phyloP scores from a whole-genome alignment of 2,113 vertebrate genomes.

The Eurystomus gularis region DNA sequence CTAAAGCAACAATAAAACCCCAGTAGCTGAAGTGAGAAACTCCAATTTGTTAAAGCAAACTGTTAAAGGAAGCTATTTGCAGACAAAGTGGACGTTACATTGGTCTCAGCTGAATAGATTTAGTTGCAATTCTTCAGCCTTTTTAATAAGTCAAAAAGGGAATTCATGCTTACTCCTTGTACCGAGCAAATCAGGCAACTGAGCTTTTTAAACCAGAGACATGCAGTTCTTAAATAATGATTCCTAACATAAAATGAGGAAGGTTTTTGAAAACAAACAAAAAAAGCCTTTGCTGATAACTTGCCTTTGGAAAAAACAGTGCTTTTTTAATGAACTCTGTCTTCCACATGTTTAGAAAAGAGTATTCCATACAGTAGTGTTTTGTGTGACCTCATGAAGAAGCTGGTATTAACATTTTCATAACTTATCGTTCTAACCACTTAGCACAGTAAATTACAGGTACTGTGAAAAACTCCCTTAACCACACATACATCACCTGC shows the following conservation, averaged over 20 bases:
- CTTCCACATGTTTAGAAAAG: background rate
- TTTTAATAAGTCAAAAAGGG: background rate
- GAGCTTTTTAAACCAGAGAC: background rate
- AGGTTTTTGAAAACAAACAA: background rate
- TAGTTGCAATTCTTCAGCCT: background rate
- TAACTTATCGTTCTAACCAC: background rate
- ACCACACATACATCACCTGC: background rate
- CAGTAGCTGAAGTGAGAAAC: background rate
- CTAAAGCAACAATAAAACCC: background rate
- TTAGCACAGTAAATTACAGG: background rate
- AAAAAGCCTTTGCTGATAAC: background rate
- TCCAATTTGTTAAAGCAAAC: background rate
- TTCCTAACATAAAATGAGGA: background rate
- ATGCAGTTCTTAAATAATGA: background rate
- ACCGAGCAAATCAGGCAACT: background rate
- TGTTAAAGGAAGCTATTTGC: background rate
- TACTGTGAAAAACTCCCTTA: background rate
- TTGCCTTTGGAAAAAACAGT: background rate
- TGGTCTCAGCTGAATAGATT: background rate
- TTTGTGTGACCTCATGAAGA: background rate
- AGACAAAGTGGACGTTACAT: conserved; percentile 6
- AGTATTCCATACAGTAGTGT: background rate
- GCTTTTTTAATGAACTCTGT: background rate
- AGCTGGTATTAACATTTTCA: background rate
- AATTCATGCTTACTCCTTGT: background rate